Evolutionary conservation across 2,797 vertebrate species (phyloP), one percentile per base, ranked within the genome.

Genomic region (Pyrocephalus nanus): DNA sequence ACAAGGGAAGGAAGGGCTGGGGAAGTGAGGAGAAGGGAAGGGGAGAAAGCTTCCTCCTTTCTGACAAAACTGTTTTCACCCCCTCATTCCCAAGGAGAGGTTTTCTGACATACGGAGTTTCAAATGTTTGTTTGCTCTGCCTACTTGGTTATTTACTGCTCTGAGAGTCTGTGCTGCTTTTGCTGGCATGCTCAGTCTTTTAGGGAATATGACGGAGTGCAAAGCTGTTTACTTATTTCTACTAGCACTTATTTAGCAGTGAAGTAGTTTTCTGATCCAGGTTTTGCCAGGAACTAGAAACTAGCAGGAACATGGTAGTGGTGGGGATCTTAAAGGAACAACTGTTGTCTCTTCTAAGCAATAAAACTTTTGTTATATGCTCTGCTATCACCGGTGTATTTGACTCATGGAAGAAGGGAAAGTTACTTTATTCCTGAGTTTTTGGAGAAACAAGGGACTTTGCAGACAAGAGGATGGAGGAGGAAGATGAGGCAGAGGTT

Each of bases 141-240:
- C 65, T 90, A 3, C 80, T 82, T 92, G 74, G 65, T 90, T 94
- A 50, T 94, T 96, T 95, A 95, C 90, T 88, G 65, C 90, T 93
- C 81, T 90, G 81, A 95, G 89, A 93, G 64, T 80, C 93, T 92
- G 81, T 91, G 81, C 92, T 91, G 94, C 60, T 69, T 96, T 93
- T 95, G 42, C 86, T 95, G 92, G 92, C 84, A 69, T 55, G 17
- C 80, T 91, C n/a, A 48, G 51, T 58, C 47, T 96, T 95, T 83
- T 40, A 91, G 83, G 53, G 74, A 88, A 57, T 53, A 51, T 4
- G 72, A 88, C 15, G 2, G 67, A 92, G 69, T 36, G 40, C 36
- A 84, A 81, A 53, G 32, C 67, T 95, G 77, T 94, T 93, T 95
- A 90, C 60, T 71, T 88, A 47, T 84, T 94, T 81, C 82, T 90